A percentile compares a stretch with the other conserved stretches of the same genome.
phyloP scores from a whole-genome alignment of 2,113 vertebrate species.

The Dolichallabes microphthalmus region DNA sequence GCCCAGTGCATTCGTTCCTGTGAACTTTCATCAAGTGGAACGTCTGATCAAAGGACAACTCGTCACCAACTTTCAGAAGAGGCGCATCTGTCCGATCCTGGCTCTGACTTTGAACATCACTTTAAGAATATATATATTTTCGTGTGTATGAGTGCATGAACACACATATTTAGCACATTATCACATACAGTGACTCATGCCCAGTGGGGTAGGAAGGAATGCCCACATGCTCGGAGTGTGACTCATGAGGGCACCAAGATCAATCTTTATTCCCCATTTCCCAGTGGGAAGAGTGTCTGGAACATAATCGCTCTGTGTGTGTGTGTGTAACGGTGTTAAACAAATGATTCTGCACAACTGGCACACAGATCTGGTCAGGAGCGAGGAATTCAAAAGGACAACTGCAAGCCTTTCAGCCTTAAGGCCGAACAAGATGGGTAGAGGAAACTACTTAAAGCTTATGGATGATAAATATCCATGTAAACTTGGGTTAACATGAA shows the following conservation, averaged over 20 bases:
- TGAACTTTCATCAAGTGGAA: too few species aligned
- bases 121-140: background rate
- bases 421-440: background rate
- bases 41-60: too few species aligned
- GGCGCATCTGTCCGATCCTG: too few species aligned
- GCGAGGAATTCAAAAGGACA: background rate
- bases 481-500: background rate
- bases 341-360: slow-evolving; percentile 1
- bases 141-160: background rate
- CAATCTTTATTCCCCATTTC: slow-evolving; percentile 34
- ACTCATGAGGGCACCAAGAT: slow-evolving; percentile 44
- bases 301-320: slow-evolving; percentile 12
- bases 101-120: too few species aligned
- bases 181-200: slow-evolving; percentile 33
- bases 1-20: too few species aligned
- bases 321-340: background rate
- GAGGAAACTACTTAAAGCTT: background rate
- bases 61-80: too few species aligned
- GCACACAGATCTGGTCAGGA: background rate
- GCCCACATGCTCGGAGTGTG: slow-evolving; percentile 41
- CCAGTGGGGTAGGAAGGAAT: slow-evolving; percentile 33
- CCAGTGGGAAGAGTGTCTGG: slow-evolving; percentile 26
- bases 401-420: background rate
- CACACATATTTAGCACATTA: slow-evolving; percentile 23
- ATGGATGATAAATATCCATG: background rate